A percentile compares a stretch with the other conserved stretches of the same genome.
These are phyloP conservation scores for Dendrocopos noguchii DNA, from an alignment of 2,113 vertebrate genomes.

Conservation along the genomic window DNA sequence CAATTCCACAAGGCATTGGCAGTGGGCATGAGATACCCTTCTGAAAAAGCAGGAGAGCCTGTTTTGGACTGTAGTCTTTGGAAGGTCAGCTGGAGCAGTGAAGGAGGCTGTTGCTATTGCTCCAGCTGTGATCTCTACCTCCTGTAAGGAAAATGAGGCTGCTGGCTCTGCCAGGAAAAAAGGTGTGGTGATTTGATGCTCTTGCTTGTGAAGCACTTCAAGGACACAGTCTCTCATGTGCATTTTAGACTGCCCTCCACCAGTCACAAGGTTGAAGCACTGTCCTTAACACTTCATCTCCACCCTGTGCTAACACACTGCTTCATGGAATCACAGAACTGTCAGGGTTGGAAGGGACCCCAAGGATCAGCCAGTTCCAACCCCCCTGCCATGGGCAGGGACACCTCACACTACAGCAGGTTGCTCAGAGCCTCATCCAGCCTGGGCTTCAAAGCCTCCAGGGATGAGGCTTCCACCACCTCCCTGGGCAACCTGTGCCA, in stretches of 20 bases:
- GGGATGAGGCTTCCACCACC: no score
- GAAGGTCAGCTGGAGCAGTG: neutral
- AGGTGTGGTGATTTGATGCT: neutral
- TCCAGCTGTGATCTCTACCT: neutral
- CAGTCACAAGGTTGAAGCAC: neutral
- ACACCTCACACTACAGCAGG: no score
- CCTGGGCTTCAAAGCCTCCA: no score
- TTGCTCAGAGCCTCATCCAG: no score
- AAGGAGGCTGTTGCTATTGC: neutral
- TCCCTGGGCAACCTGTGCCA: no score
- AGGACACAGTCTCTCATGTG: neutral
- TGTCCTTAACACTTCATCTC: neutral
- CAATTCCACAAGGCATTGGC: neutral
- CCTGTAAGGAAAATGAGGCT: neutral
- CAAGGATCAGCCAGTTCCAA: no score
- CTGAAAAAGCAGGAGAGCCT: neutral
- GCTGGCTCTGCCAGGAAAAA: neutral
- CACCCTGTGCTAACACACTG: rapidly evolving
- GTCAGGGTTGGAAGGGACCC: no score
- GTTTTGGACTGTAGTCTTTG: neutral
- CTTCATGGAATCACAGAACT: neutral
- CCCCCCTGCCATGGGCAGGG: no score
- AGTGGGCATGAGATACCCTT: neutral
- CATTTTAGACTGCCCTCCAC: neutral
- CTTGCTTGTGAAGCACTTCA: neutral